Base-by-base conservation (phyloP, 2,113 vertebrate genomes). In the Tauraco erythrolophus region DNA sequence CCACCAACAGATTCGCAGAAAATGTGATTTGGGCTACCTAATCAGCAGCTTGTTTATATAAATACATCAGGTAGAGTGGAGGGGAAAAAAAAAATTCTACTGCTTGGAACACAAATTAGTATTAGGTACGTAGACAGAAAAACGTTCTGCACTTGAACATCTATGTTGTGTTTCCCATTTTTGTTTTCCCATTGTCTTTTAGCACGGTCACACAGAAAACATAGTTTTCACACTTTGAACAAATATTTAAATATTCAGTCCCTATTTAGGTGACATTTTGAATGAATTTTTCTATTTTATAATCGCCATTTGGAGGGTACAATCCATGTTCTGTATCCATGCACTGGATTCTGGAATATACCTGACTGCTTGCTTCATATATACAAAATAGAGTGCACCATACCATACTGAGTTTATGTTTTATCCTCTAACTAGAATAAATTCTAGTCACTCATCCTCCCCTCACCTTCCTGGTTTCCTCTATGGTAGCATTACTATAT, bases 1-100 rank as follows among this genome's bases (percentile, higher is more conserved):
- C 81, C 96, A 94, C 96, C 96, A 97, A 95, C 96, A 95, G 93
- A 95, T 80, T 7, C 64, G 94, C 78, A 96, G 89, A 92, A 95
- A 97, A 97, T 57, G 89, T 84, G 94, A 95, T 95, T 89, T 57
- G 48, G 81, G 95, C 77, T 85, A 84, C 62, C 91, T 97, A 98
- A 97, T 92, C 94, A 98, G 96, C 87, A 97, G 93, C 91, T 97
- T 93, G 86, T 97, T 98, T 96, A 92, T 92, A 97, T 97, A 97
- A 98, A 97, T 54, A 94, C 79, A 97, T 70, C 95, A 98, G 96
- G 95, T 97, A 96, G 97, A 95, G 89, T 41, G 30, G 83, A 71
- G 86, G 88, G 5, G 68, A 75, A 65, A 17, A 88, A 92, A 84
- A 57, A 85, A 94, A 51, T 89, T 96, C 91, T 94, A 84, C 79